Evolutionary conservation across 2,888 invertebrate species (phyloP), one percentile per base, ranked within the genome.

Genomic region (Dromius quadrimaculatus): DNA sequence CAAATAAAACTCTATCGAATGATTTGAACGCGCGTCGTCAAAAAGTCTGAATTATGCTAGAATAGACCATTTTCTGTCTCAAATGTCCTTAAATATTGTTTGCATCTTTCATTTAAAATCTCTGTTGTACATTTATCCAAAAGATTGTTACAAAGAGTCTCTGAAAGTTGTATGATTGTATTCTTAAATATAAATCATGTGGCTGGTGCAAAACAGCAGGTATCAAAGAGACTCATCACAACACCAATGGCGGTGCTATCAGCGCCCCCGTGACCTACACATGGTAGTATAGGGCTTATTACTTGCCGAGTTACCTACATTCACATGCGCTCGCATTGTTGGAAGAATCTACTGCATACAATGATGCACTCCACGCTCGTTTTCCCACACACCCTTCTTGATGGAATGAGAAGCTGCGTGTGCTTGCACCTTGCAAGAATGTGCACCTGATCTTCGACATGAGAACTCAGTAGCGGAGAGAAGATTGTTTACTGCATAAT

Each of bases 241-340:
- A n/a, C n/a, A n/a, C n/a, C n/a, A n/a, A n/a, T n/a, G 13, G 3
- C 11, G 11, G 9, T 19, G 28, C 47, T 41, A 22, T 9, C 61
- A 20, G 22, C 34, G 23, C 34, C 15, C 23, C 64, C 43, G 68
- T 68, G 68, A 68, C 68, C 68, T 68, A 68, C 68, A 68, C 68
- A 68, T 43, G 64, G 45, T 22, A 54, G 20, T 47, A 20, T 45
- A 59, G 68, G 57, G 59, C 68, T 50, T 22, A 59, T 68, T 59
- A 45, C 15, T 36, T 28, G 45, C 68, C 68, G 57, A 50, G 41
- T 59, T 68, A 68, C 68, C 68, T 68, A 68, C 68, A 68, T 68
- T 68, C 68, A 13, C 68, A 68, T 45, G 65, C 23, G 23, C 11
- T 9, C 11, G 32, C 47, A 19, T 22, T 54, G 54, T 20, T n/a